Conservation (phyloP, 2,113 vertebrate species). For the Proteles cristata region DNA sequence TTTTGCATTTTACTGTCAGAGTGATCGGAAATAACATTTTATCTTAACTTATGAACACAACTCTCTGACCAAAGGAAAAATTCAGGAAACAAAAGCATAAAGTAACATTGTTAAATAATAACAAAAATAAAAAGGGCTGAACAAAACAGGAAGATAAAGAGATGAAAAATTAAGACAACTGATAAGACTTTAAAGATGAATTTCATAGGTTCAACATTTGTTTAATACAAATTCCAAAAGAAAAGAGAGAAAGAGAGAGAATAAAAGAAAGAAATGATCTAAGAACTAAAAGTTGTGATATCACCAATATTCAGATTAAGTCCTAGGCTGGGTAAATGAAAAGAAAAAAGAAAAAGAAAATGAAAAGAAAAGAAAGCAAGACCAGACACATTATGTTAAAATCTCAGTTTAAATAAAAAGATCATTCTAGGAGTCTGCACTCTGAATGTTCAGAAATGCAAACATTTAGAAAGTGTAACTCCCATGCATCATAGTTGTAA, state of each 20-base stretch:
- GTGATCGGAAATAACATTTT: no score
- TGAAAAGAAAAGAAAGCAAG: neutral
- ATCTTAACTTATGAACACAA: neutral
- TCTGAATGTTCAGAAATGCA: neutral
- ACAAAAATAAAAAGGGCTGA: neutral
- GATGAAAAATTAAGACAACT: neutral
- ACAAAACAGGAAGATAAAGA: neutral
- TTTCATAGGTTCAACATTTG: neutral
- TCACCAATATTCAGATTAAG: neutral
- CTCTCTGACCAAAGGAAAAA: neutral
- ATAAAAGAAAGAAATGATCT: neutral
- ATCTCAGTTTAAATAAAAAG: neutral
- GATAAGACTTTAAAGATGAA: neutral
- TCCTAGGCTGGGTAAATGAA: neutral
- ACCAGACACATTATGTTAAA: neutral
- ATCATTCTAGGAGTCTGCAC: neutral
- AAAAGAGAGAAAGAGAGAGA: neutral
- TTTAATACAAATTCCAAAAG: neutral
- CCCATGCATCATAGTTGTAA: neutral
- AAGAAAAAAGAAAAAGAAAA: no score
- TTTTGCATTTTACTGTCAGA: neutral
- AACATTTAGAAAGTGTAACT: neutral
- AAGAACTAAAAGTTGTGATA: neutral
- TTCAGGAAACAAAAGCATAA: neutral
- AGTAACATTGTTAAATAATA: neutral